Conservation (phyloP, 2,113 vertebrate genomes). For the Copsychus sechellarum region DNA sequence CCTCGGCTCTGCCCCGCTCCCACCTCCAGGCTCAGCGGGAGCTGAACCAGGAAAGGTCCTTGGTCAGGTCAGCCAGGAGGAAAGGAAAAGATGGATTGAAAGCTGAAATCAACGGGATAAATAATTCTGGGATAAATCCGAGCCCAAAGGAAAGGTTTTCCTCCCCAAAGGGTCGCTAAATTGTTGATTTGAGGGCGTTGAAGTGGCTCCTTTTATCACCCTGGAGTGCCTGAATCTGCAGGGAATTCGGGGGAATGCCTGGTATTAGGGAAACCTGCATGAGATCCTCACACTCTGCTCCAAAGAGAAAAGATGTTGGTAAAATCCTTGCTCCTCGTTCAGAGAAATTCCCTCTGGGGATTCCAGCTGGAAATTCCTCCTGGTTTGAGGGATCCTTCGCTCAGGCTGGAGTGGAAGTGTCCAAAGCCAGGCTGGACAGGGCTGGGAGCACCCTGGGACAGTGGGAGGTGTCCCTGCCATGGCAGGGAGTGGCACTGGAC, state of each 20-base stretch:
- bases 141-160: not conserved
- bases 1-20: not conserved
- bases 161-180: rapidly evolving
- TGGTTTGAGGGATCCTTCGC: not conserved
- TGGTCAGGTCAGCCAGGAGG: not conserved
- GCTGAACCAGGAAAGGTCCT: constrained; percentile 36
- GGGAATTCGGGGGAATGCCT: not conserved
- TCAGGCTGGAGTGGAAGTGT: not conserved
- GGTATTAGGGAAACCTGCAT: not conserved
- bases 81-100: not conserved
- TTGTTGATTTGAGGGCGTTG: not conserved
- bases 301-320: not conserved
- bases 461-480: not conserved
- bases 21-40: not conserved
- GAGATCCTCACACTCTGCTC: not conserved
- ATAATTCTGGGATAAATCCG: not conserved
- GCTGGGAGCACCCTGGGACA: not conserved
- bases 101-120: not conserved
- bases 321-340: not conserved
- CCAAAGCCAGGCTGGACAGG: not conserved
- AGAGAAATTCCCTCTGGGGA: not conserved
- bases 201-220: not conserved
- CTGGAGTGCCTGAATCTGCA: not conserved
- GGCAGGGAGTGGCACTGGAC: not conserved
- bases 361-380: not conserved